Evolutionary conservation across 2,113 vertebrate genomes (phyloP), one percentile per base, ranked within the genome.

Genomic region (Pholis gunnellus): DNA sequence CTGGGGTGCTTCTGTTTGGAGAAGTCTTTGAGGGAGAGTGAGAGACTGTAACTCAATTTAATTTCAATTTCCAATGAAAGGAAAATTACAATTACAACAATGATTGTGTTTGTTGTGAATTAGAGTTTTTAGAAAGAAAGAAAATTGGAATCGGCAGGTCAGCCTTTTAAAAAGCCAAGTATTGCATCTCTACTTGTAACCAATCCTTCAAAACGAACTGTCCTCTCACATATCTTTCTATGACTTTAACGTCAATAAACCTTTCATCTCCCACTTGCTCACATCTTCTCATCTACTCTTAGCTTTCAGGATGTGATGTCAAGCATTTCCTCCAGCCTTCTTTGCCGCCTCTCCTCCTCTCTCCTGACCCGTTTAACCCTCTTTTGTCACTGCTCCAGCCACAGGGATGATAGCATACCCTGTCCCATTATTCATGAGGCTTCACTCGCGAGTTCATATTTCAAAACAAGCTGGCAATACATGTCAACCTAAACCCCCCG

Each of bases 361-460:
- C 56, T 34, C 40, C 46, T 60, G 78, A 88, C 61, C 80, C 48
- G 36, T 76, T 76, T 15, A 75, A 17, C 42, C 52, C 46, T 71
- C 46, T 52, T 52, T 13, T 69, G 64, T 79, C 78, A 68, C 68
- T 60, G 36, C 70, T 78, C 27, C 68, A 46, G 75, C 63, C 46
- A 56, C 70, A 27, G 63, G 70, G 38, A 61, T 84, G 66, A 87
- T 82, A 22, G 72, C 38, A 88, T 76, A 29, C 27, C 38, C 36
- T 68, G 31, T 75, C 50, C 44, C 63, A 75, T 85, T 86, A 79
- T 81, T 72, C 48, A 84, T 86, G 78, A 86, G 54, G 66, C 34
- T 74, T 78, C 65, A 60, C 40, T 87, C 71, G 48, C 38, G 34
- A 86, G 88, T 87, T 86, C 79, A 81, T 50, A 86, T 83, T 78